Base-by-base conservation (phyloP, 2,888 invertebrate genomes). In the Galeruca laticollis region DNA sequence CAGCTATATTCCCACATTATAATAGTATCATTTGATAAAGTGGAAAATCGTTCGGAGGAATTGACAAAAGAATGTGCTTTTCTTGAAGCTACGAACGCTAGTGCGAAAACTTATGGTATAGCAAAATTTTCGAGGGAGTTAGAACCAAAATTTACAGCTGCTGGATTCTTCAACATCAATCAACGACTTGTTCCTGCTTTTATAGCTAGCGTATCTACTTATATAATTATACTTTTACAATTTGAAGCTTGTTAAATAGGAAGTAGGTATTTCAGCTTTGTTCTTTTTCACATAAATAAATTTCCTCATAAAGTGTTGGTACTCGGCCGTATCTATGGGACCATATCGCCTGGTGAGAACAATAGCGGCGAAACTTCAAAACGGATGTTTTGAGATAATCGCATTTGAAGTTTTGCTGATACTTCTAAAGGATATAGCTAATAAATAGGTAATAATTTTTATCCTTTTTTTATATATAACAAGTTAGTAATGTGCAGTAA, bases 151-250 rank as follows among this genome's bases (percentile, higher is more conserved):
- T 63, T 69, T 56, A 60, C 69, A 11, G 72, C 69, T 1, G 61
- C 67, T 8, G 72, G 72, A 40, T 72, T 69, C 43, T 72, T 72
- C 37, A 8, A 20, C 15, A 33, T 72, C 20, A 69, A 72, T 18
- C 66, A 64, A 60, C 43, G 60, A 18, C 51, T 72, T 8, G 37
- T 72, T 26, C 65, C 72, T 6, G 51, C 62, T n/a, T 67, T 72
- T 31, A 18, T 72, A 18, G 67, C 72, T 13, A 54, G 37, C 26
- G n/a, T 72, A 31, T 59, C 72, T 3, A 65, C 72, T 13, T 69
- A 72, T 51, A 26, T 69, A 9, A 72, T 72, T n/a, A 69, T 72
- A 33, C 62, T 72, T 47, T 62, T 72, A 10, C 72, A 72, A 43
- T 67, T 72, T 49, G 63, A 54, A 26, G 26, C 56, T 11, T 52